A percentile compares a stretch with the other conserved stretches of the same genome.
These are phyloP conservation scores for Malthinus flaveolus DNA, from an alignment of 2,888 invertebrate genomes.

Conservation along the genomic window DNA sequence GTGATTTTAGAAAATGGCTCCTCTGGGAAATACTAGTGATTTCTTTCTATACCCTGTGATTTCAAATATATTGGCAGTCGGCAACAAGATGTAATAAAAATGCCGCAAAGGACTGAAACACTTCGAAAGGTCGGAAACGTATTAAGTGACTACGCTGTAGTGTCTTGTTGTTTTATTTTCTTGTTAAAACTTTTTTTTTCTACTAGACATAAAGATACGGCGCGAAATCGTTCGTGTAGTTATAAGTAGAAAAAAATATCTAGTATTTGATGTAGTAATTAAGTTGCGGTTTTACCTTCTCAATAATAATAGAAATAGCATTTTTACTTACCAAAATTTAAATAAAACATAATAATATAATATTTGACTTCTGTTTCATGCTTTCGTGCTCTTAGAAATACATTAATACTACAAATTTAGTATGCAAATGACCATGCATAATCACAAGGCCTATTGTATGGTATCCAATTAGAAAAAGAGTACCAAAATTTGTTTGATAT, in stretches of 20 bases:
- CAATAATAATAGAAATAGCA: constrained; percentile 1
- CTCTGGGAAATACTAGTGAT: constrained; percentile 52
- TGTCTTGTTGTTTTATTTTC: constrained; percentile 36
- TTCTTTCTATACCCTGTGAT: constrained; percentile 54
- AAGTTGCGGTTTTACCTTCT: constrained; percentile 5
- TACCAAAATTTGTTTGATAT: no score
- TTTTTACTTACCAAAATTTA: no score
- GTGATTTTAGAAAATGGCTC: constrained; percentile 55
- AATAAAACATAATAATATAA: no score
- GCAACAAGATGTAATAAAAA: constrained; percentile 57
- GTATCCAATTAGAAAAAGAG: no score
- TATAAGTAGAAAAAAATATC: background rate
- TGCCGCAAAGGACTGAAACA: constrained; percentile 35
- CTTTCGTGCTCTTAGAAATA: no score
- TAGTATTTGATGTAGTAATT: constrained; percentile 2
- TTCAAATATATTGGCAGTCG: constrained; percentile 57
- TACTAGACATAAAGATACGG: constrained; percentile 23
- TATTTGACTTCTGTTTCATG: no score
- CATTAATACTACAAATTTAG: no score
- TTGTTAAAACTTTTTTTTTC: constrained; percentile 41
- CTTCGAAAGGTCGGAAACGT: constrained; percentile 39
- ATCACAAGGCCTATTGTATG: no score
- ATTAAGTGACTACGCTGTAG: constrained; percentile 38
- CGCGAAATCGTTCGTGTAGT: constrained; percentile 6
- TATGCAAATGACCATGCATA: no score